Evolutionary conservation across 2,113 vertebrate genomes (phyloP).

Genomic region (Desmodus rotundus): DNA sequence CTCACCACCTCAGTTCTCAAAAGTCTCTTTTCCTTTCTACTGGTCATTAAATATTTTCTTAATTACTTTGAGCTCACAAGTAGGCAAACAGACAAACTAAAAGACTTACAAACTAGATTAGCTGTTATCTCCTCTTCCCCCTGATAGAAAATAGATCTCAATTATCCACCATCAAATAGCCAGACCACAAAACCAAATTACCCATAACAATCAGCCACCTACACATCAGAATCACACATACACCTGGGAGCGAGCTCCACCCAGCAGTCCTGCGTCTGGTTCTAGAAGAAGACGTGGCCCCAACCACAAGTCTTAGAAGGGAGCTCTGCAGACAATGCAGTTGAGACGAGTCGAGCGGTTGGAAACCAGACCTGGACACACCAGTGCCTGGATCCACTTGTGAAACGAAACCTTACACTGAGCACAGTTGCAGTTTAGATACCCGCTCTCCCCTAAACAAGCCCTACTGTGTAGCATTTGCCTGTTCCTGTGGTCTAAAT

Average conservation of each 20-base stretch:
- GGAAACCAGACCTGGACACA: background rate
- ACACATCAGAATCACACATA: background rate
- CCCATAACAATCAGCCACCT: background rate
- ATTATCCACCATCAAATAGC: background rate
- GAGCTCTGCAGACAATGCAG: background rate
- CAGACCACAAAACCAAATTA: background rate
- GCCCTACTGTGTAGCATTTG: background rate
- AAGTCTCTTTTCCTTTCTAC: background rate
- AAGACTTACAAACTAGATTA: background rate
- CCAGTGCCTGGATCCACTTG: background rate
- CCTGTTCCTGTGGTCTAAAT: background rate
- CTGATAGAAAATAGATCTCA: background rate
- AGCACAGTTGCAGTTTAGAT: background rate
- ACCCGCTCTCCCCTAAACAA: background rate
- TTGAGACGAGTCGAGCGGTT: background rate
- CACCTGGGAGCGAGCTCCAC: background rate
- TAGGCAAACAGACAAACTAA: background rate
- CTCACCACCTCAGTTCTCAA: background rate
- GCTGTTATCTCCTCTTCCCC: background rate
- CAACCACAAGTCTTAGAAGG: background rate
- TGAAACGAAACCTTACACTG: background rate
- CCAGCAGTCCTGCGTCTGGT: background rate
- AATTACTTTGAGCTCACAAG: constrained; percentile 3
- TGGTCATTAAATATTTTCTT: background rate
- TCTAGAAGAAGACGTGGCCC: background rate